Evolutionary conservation across 1,140 invertebrate genomes (phyloP).

Genomic region (Orius insidiosus): DNA sequence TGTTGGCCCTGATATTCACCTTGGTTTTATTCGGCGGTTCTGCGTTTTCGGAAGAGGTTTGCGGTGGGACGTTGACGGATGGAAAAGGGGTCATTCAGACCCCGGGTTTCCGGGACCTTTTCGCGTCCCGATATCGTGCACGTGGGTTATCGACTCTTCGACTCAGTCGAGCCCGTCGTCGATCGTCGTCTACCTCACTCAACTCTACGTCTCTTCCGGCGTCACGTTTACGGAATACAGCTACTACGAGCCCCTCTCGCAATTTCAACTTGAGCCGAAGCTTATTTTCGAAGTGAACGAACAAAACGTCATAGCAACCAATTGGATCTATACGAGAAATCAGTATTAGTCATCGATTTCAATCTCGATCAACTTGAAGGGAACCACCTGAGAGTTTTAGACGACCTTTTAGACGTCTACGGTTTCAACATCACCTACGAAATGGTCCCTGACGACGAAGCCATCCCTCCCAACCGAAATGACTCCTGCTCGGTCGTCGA

Average conservation of each 20-base stretch:
- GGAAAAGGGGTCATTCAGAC: slow-evolving; percentile 50
- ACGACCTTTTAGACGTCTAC: slow-evolving; percentile 64
- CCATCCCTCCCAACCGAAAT: slow-evolving; percentile 13
- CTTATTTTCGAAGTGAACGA: slow-evolving; percentile 15
- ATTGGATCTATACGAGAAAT: slow-evolving; percentile 47
- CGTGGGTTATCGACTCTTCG: slow-evolving; percentile 69
- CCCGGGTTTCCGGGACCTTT: slow-evolving; percentile 67
- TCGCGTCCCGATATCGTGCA: slow-evolving; percentile 61
- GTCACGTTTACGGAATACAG: slow-evolving; percentile 67
- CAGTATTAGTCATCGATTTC: slow-evolving; percentile 66
- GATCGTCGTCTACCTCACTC: slow-evolving; percentile 73
- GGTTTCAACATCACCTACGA: slow-evolving; percentile 89
- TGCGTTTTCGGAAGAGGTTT: slow-evolving; percentile 22
- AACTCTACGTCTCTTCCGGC: slow-evolving; percentile 65
- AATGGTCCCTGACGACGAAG: slow-evolving; percentile 26
- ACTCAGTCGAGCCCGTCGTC: slow-evolving; percentile 24
- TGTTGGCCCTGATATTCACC: no score
- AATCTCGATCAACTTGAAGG: slow-evolving; percentile 55
- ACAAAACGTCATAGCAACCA: slow-evolving; percentile 42
- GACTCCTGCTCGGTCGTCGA: slow-evolving; percentile 54
- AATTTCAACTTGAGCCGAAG: slow-evolving; percentile 14
- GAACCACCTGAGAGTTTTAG: slow-evolving; percentile 62
- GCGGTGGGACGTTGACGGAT: slow-evolving; percentile 41
- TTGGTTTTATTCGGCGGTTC: no score
- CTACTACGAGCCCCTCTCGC: slow-evolving; percentile 45